Conservation (phyloP, 2,113 vertebrate species). For the Pangasianodon hypophthalmus region DNA sequence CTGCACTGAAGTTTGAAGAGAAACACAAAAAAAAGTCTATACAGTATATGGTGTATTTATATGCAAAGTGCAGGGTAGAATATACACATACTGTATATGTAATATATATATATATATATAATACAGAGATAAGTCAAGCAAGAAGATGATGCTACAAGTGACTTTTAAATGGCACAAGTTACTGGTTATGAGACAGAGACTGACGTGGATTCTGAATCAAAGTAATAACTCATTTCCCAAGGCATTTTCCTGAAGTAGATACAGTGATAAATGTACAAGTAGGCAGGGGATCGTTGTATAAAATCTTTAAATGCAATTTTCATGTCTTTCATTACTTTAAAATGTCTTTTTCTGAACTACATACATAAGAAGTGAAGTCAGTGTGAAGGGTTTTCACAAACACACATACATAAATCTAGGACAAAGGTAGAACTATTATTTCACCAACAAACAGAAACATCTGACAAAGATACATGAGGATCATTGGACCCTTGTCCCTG, state of each 20-base stretch:
- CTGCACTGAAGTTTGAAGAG: neutral
- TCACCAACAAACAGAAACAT: neutral
- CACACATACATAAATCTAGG: neutral
- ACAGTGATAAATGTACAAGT: neutral
- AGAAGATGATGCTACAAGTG: neutral
- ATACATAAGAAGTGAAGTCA: neutral
- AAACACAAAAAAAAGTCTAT: neutral
- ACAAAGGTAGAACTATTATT: neutral
- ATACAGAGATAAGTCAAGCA: neutral
- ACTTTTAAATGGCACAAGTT: neutral
- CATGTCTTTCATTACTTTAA: neutral
- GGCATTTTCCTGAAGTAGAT: neutral
- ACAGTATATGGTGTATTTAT: neutral
- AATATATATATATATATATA: no score
- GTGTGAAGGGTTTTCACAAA: neutral
- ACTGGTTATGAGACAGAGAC: neutral
- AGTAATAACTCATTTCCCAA: neutral
- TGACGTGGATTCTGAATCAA: neutral
- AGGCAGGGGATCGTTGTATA: neutral
- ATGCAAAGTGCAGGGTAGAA: no score
- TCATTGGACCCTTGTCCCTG: neutral
- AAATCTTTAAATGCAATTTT: neutral
- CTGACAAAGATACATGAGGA: constrained; percentile 13
- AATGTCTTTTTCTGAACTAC: neutral
- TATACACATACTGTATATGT: no score